Conservation (phyloP, 92 coral and sea anemone genomes). For the Bergia sp. region DNA sequence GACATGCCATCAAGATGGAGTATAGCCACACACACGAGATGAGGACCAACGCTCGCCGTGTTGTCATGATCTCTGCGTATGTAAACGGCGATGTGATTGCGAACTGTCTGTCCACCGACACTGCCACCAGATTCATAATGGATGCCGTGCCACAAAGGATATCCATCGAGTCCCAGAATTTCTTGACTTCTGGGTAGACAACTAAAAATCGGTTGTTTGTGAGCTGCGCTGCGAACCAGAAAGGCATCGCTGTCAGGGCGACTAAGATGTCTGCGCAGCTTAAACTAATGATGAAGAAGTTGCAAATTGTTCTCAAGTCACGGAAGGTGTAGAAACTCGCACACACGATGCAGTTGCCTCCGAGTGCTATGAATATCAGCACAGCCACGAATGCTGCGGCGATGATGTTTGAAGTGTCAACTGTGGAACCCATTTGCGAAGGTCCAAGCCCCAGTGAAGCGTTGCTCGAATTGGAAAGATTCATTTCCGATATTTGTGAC, state of each 20-base stretch:
- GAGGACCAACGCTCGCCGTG: slow-evolving; percentile 72
- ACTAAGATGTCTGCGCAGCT: slow-evolving; percentile 87
- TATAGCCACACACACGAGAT: slow-evolving; percentile 84
- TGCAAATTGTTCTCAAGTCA: slow-evolving; percentile 84
- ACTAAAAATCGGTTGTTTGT: slow-evolving; percentile 49
- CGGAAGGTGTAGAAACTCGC: slow-evolving; percentile 84
- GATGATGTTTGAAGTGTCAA: slow-evolving; percentile 57
- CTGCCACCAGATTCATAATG: slow-evolving; percentile 85
- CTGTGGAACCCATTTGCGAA: slow-evolving; percentile 39
- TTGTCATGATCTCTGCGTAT: slow-evolving; percentile 83
- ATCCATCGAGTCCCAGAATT: slow-evolving; percentile 86
- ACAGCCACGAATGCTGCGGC: slow-evolving; percentile 81
- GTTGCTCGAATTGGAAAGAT: slow-evolving; percentile 16
- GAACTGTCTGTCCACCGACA: slow-evolving; percentile 90
- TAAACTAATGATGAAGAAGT: slow-evolving; percentile 90
- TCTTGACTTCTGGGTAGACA: slow-evolving; percentile 8
- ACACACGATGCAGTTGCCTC: slow-evolving; percentile 85
- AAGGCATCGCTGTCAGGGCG: slow-evolving; percentile 84
- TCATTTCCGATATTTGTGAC: neutral
- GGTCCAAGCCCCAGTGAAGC: neutral
- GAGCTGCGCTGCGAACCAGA: slow-evolving; percentile 81
- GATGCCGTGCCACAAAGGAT: slow-evolving; percentile 91
- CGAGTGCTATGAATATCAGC: slow-evolving; percentile 72
- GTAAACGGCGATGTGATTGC: slow-evolving; percentile 95
- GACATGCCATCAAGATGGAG: slow-evolving; percentile 75